Evolutionary conservation across 2,113 vertebrate genomes (phyloP), one percentile per base, ranked within the genome.

Genomic region (Ochotona princeps): DNA sequence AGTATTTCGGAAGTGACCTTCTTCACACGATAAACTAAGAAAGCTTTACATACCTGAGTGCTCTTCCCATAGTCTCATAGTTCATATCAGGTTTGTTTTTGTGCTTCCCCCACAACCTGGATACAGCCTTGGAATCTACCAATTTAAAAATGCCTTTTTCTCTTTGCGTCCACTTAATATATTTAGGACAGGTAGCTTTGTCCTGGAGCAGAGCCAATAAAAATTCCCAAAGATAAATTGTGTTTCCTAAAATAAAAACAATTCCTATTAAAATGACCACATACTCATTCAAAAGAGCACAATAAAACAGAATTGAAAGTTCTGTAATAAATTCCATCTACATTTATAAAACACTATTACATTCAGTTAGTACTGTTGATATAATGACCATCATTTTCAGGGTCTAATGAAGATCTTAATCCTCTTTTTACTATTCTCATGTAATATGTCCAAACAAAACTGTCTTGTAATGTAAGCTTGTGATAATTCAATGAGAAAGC

Each of bases 1-100:
- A 79, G 20, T 28, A 72, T 32, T 18, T 65, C 70, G 15, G 7
- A 92, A 94, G 66, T 21, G 14, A 78, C 47, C 90, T 30, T 47
- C 61, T 90, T 87, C 90, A 93, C 93, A 0, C 32, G 92, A 61
- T 18, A 13, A 92, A 9, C 47, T 80, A 93, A 15, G 78, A 84
- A 94, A 94, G 83, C 30, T 60, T 63, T 8, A 97, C 97, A 18
- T 98, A 99, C 99, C 99, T 99, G 97, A 99, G 99, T 85, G 99
- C 99, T 98, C 99, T 98, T 93, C 99, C 99, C 99, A 99, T 99
- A 23, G 99, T 99, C 98, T 99, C 99, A 82, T 99, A 99, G 97
- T 99, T 99, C 99, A 99, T 99, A 94, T 99, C 99, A 47, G 99
- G 99, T 95, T 99, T 99, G 97, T 99, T 99, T 98, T 99, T 99